Evolutionary conservation across 2,113 vertebrate species (phyloP), one percentile per base, ranked within the genome.

Genomic region (Sorex fumeus): DNA sequence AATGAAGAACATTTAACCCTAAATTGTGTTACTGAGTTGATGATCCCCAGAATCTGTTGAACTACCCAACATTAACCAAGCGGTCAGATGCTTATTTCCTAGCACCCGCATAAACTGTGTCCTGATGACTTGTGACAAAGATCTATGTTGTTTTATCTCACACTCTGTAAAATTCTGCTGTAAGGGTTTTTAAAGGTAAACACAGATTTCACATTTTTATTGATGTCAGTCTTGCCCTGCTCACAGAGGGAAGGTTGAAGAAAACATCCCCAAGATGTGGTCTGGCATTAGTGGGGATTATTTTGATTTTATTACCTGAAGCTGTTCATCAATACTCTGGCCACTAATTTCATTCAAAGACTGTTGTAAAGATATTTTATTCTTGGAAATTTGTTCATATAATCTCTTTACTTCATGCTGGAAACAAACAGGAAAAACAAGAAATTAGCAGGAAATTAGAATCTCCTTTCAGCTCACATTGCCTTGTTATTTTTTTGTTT

Each of bases 371-470:
- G 96, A 45, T 30, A 96, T 93, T 94, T 97, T 98, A 95, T 98
- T 98, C 98, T 98, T 98, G 86, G 97, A 95, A 94, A 99, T 95
- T 82, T 97, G 96, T 93, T 98, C 98, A 97, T 99, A 99, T 90
- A 99, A 95, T 47, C 97, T 96, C 83, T 97, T 98, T 93, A 98
- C 97, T 96, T 97, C 97, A 93, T 96, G 98, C 99, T 99, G 98
- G 93, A 72, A 72, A 96, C 79, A 83, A 94, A 91, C 95, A 94
- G 94, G 21, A 40, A 74, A 66, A 28, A 11, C 25, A 66, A 66
- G 28, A 28, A 66, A 96, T 21, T 87, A 86, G n/a, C 16, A 77
- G n/a, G 84, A 90, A 57, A 77, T 5, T 91, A 90, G 43, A 30
- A 76, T 79, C n/a, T 88, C 27, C 36, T 23, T 69, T 53, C 90